phyloP scores from a whole-genome alignment of 2,113 vertebrate species.

The Salvelinus fontinalis region DNA sequence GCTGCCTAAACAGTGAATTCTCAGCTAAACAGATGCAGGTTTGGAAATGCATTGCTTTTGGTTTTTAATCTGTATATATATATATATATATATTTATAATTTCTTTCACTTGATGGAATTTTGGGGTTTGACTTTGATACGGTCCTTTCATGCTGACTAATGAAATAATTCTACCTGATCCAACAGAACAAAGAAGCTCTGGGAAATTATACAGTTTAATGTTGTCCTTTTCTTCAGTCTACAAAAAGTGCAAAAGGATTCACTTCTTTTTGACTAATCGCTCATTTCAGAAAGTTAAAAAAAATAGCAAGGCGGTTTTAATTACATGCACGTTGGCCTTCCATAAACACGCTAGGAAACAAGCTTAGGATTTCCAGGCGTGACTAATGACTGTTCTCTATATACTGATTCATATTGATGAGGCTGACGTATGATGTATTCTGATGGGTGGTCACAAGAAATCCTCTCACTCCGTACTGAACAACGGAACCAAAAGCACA shows the following conservation, averaged over 20 bases:
- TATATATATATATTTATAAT: background rate
- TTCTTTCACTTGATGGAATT: slow-evolving; percentile 15
- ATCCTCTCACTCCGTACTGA: too few relatives aligned
- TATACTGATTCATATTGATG: too few relatives aligned
- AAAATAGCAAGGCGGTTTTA: background rate
- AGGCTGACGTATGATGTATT: too few relatives aligned
- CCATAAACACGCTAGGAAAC: background rate
- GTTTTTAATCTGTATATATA: slow-evolving; percentile 47
- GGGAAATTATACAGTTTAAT: background rate
- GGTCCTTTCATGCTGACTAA: slow-evolving; percentile 8
- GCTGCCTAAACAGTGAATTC: slow-evolving; percentile 3
- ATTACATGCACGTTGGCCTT: background rate
- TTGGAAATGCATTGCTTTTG: slow-evolving; percentile 62
- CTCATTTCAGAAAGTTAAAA: background rate
- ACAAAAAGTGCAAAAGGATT: background rate
- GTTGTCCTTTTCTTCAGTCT: background rate
- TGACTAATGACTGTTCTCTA: too few relatives aligned
- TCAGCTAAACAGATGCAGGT: slow-evolving; percentile 30
- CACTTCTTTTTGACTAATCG: background rate
- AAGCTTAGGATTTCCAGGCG: too few relatives aligned
- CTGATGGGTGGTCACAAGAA: too few relatives aligned
- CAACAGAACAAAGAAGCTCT: background rate
- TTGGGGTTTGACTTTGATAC: slow-evolving; percentile 20
- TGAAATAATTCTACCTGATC: background rate
- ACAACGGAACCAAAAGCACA: too few relatives aligned